phyloP scores from a whole-genome alignment of 2,113 vertebrate species.

The Oxyura jamaicensis region DNA sequence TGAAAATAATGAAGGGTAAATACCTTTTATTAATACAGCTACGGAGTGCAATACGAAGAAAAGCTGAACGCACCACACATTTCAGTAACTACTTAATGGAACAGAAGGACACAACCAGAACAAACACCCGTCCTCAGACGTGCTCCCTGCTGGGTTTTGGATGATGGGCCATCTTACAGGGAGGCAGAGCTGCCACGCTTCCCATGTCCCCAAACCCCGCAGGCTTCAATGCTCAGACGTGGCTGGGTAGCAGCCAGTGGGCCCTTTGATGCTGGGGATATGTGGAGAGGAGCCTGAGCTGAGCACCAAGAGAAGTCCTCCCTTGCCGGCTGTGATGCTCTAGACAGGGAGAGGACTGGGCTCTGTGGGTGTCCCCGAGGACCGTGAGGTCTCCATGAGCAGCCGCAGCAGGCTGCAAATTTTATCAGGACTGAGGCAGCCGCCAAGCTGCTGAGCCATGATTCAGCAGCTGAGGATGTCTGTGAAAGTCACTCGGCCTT shows the following conservation, averaged over 20 bases:
- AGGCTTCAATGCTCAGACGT: not conserved
- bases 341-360: rapidly evolving
- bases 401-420: not conserved
- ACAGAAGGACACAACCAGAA: not conserved
- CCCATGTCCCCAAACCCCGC: not conserved
- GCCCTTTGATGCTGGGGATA: not conserved
- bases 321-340: rapidly evolving
- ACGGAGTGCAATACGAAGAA: slow-evolving; percentile 29
- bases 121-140: not conserved
- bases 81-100: slow-evolving; percentile 39
- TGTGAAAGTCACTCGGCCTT: slow-evolving; percentile 7
- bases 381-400: not conserved
- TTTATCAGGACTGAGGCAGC: not conserved
- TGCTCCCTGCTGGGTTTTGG: not conserved
- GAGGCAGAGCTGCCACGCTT: not conserved
- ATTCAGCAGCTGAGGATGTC: not conserved
- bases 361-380: not conserved
- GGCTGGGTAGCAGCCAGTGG: rapidly evolving
- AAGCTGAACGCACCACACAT: slow-evolving; percentile 31
- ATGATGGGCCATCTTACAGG: not conserved
- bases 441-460: not conserved
- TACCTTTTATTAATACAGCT: slow-evolving; percentile 68
- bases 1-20: slow-evolving; percentile 67
- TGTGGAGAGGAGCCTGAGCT: not conserved
- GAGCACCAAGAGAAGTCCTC: not conserved